phyloP scores from a whole-genome alignment of 37 sponge, comb jelly and placozoan genomes.

The Agelas oroides region DNA sequence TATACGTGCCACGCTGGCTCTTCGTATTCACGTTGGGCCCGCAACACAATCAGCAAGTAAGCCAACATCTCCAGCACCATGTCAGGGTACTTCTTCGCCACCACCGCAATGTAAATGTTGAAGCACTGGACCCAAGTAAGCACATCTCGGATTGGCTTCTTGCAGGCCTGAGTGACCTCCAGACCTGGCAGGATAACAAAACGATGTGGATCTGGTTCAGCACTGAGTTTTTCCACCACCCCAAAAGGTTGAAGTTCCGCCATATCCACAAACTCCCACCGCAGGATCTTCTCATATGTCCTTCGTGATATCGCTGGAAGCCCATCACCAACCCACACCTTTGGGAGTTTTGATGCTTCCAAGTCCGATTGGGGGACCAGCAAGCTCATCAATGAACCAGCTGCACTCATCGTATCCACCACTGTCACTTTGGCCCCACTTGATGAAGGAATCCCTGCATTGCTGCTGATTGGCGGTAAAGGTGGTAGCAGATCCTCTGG shows the following conservation, averaged over 20 bases:
- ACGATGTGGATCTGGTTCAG: background rate
- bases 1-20: conserved; percentile 9
- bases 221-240: background rate
- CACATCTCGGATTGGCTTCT: background rate
- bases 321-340: conserved; percentile 22
- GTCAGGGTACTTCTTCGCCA: background rate
- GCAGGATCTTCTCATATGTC: conserved; percentile 1
- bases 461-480: no score
- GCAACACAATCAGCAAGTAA: background rate
- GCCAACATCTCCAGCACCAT: background rate
- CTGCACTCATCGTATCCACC: no score
- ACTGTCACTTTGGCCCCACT: no score
- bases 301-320: background rate
- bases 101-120: background rate
- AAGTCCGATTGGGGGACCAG: no score
- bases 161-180: background rate
- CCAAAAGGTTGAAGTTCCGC: conserved; percentile 5
- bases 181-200: conserved; percentile 6
- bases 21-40: conserved; percentile 3
- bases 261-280: conserved; percentile 28
- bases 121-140: background rate
- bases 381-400: no score
- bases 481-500: no score
- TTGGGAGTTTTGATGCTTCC: background rate
- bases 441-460: no score